Conservation (phyloP, 2,888 invertebrate species). For the Drosophila prostipennis region DNA sequence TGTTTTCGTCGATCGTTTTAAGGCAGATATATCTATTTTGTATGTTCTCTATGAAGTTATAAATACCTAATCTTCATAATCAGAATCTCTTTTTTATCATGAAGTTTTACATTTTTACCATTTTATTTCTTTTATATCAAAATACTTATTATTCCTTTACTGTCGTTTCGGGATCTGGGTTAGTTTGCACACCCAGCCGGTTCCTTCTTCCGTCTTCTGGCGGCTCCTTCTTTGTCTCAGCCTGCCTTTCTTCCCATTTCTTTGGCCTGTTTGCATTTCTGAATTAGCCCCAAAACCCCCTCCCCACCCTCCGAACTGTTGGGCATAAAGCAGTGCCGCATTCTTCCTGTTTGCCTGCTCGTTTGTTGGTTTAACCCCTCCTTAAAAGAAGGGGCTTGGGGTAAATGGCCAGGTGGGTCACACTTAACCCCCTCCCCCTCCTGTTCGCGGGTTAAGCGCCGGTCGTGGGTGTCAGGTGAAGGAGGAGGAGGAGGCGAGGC, state of each 20-base stretch:
- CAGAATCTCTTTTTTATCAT: background rate
- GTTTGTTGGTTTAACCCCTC: conserved; percentile 6
- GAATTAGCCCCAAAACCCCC: conserved; percentile 18
- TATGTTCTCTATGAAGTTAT: too few species aligned
- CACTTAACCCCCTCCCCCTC: background rate
- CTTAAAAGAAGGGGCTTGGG: conserved; percentile 3
- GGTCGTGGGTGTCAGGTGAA: conserved; percentile 37
- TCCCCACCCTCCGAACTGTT: background rate
- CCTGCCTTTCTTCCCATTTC: background rate
- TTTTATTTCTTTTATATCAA: background rate
- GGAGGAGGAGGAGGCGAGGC: conserved; percentile 1
- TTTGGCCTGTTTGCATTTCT: conserved; percentile 16
- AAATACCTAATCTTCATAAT: background rate
- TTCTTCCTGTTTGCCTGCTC: conserved; percentile 39
- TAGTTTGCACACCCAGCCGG: conserved; percentile 53
- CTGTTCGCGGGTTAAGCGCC: background rate
- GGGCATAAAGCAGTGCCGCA: conserved; percentile 10
- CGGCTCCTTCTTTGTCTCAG: conserved; percentile 16
- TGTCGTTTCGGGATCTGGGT: conserved; percentile 60
- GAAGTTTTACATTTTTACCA: background rate
- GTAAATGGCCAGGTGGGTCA: conserved; percentile 4
- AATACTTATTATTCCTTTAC: background rate
- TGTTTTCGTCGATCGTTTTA: too few species aligned
- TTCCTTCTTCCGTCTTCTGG: conserved; percentile 42
- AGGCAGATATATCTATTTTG: too few species aligned